Conservation (phyloP, 2,888 invertebrate species). For the Drosophila borborema region DNA sequence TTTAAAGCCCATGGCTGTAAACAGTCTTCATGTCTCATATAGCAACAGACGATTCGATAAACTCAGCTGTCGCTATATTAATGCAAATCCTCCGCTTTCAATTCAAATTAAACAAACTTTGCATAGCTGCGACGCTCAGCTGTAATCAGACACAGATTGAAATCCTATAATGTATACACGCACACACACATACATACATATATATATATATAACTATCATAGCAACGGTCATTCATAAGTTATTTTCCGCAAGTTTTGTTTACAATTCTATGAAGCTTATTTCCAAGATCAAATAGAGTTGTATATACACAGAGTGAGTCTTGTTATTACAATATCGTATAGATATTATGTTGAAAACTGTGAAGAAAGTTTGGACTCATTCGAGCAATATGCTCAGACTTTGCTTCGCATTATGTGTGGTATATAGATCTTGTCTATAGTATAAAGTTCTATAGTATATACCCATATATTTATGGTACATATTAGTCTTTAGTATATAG, state of each 20-base stretch:
- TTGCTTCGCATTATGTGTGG: not conserved
- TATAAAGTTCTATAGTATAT: no score
- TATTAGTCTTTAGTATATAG: no score
- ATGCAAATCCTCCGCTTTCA: not conserved
- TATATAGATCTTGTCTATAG: no score
- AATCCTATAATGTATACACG: not conserved
- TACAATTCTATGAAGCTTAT: not conserved
- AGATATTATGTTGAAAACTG: not conserved
- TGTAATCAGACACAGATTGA: constrained; percentile 9
- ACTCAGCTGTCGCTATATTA: not conserved
- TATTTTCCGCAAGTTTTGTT: not conserved
- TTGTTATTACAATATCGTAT: not conserved
- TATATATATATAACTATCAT: not conserved
- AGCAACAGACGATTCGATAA: not conserved
- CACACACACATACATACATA: no score
- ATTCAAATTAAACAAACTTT: constrained; percentile 5
- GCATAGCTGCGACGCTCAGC: not conserved
- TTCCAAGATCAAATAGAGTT: not conserved
- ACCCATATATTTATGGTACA: not conserved
- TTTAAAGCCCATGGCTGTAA: not conserved
- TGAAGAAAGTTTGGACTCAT: not conserved
- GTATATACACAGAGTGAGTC: not conserved
- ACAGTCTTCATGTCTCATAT: not conserved
- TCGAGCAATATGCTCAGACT: not conserved
- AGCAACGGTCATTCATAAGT: constrained; percentile 1